Evolutionary conservation across 2,113 vertebrate species (phyloP).

Genomic region (Rousettus leschenaultii): DNA sequence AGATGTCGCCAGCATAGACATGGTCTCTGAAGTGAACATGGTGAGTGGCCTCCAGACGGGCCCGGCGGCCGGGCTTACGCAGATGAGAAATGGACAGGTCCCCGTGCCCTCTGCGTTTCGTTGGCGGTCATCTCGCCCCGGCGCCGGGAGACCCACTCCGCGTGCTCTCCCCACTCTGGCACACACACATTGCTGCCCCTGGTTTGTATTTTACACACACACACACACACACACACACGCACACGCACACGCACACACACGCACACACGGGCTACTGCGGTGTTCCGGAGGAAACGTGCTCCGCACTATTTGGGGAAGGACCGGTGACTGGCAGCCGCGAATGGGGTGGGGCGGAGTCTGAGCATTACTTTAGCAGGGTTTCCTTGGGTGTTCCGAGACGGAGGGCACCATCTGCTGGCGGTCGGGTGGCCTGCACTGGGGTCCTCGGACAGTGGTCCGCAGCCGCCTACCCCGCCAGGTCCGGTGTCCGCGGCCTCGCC

Average conservation of each 20-base stretch:
- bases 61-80: slow-evolving; percentile 35
- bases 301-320: slow-evolving; percentile 43
- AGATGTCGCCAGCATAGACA: slow-evolving; percentile 94
- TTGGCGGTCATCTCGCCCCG: slow-evolving; percentile 35
- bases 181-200: background rate
- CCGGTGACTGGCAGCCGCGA: background rate
- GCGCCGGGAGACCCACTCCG: background rate
- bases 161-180: background rate
- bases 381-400: background rate
- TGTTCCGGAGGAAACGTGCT: background rate
- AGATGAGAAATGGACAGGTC: slow-evolving; percentile 43
- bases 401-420: slow-evolving; percentile 74
- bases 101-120: slow-evolving; percentile 27
- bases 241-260: background rate
- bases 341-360: slow-evolving; percentile 55
- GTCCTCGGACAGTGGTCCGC: slow-evolving; percentile 31
- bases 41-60: slow-evolving; percentile 84
- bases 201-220: background rate
- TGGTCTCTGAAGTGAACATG: slow-evolving; percentile 98
- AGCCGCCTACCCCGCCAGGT: background rate
- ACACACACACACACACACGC: background rate
- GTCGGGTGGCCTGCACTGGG: slow-evolving; percentile 9
- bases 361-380: slow-evolving; percentile 1
- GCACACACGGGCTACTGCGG: slow-evolving; percentile 2
- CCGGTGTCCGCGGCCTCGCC: background rate